phyloP scores from a whole-genome alignment of 1,140 invertebrate species.

The Bombus affinis region DNA sequence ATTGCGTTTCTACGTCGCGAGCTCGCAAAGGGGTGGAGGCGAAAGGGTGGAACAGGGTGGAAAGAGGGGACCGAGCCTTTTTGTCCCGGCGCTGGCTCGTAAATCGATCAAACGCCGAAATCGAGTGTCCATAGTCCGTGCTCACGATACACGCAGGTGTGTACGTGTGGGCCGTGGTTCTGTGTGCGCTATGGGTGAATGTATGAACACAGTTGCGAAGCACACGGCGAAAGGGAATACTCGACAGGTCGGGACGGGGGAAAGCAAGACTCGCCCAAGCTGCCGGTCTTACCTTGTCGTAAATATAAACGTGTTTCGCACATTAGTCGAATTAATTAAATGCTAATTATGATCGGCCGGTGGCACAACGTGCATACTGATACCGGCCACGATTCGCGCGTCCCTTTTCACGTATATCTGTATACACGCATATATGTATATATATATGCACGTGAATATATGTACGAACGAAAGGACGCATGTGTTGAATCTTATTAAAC shows the following conservation, averaged over 20 bases:
- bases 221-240: conserved; percentile 33
- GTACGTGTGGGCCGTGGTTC: not conserved
- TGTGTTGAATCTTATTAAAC: conserved; percentile 69
- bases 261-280: conserved; percentile 41
- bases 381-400: conserved; percentile 49
- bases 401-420: conserved; percentile 24
- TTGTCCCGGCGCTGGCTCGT: conserved; percentile 61
- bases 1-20: conserved; percentile 63
- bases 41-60: not conserved
- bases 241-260: conserved; percentile 3
- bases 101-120: conserved; percentile 74
- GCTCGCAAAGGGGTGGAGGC: conserved; percentile 15
- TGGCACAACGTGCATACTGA: conserved; percentile 68
- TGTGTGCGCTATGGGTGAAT: not conserved
- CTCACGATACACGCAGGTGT: conserved; percentile 19
- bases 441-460: not conserved
- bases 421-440: not conserved
- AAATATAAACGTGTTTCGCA: conserved; percentile 73
- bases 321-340: conserved; percentile 78
- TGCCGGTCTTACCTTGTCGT: conserved; percentile 57
- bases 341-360: conserved; percentile 74
- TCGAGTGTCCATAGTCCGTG: conserved; percentile 63
- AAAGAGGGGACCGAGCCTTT: conserved; percentile 42
- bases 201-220: not conserved
- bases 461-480: conserved; percentile 1